Evolutionary conservation across 1,140 invertebrate species (phyloP).

Genomic region (Papilio machaon): DNA sequence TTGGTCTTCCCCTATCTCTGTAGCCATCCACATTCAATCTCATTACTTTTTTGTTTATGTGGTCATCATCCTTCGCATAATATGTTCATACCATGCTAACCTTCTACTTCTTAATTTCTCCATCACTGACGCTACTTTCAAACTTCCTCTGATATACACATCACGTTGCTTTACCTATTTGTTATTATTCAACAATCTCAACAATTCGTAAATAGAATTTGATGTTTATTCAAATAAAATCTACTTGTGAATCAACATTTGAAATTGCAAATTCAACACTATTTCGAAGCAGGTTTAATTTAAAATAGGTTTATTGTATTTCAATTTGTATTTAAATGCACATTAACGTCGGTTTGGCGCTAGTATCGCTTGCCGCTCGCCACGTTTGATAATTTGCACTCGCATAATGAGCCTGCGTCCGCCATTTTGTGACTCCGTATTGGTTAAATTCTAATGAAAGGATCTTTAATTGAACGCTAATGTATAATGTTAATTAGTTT

Average conservation of each 20-base stretch:
- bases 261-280: background rate
- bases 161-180: no score
- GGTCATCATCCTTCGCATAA: no score
- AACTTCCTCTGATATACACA: no score
- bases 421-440: conserved; percentile 22
- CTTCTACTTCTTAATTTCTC: no score
- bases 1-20: no score
- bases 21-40: no score
- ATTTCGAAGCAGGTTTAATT: background rate
- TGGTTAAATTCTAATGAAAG: conserved; percentile 15
- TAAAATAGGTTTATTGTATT: conserved; percentile 17
- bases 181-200: no score
- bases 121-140: no score
- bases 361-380: conserved; percentile 1
- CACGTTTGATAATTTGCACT: conserved; percentile 9
- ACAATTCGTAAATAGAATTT: background rate
- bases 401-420: background rate
- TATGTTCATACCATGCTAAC: no score
- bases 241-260: background rate
- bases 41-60: no score
- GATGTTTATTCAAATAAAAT: background rate
- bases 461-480: background rate
- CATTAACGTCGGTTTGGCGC: conserved; percentile 5
- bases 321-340: conserved; percentile 20
- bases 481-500: conserved; percentile 2